A percentile compares a stretch with the other conserved stretches of the same genome.
phyloP scores from a whole-genome alignment of 2,888 invertebrate species.

The Macrosoma leucophasiata region DNA sequence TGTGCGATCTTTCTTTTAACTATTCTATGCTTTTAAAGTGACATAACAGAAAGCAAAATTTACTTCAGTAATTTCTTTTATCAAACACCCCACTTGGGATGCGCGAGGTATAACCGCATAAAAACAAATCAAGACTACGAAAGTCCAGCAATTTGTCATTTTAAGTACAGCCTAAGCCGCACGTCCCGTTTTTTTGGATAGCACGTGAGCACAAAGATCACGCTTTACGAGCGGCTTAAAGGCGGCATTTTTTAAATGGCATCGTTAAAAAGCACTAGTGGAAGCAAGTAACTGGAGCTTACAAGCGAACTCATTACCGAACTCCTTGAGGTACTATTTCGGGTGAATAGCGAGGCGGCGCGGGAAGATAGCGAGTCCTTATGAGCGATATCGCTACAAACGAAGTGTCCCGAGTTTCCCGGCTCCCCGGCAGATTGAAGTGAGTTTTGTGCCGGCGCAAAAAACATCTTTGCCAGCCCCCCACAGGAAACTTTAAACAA shows the following conservation, averaged over 20 bases:
- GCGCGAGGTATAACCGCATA: no score
- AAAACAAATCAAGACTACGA: no score
- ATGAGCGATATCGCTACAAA: constrained; percentile 70
- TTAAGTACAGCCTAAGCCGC: no score
- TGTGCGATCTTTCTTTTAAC: no score
- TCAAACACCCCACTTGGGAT: no score
- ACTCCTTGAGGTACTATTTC: constrained; percentile 72
- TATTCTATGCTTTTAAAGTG: no score
- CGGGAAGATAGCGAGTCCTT: constrained; percentile 60
- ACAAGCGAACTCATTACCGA: constrained; percentile 69
- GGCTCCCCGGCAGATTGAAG: constrained; percentile 29
- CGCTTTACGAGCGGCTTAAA: not conserved
- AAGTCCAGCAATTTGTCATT: no score
- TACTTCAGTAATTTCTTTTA: no score
- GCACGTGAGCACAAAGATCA: constrained; percentile 3
- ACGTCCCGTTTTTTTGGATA: not conserved
- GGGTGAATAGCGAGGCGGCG: constrained; percentile 61
- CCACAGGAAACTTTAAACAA: constrained; percentile 6
- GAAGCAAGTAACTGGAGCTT: constrained; percentile 45
- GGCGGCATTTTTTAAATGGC: constrained; percentile 49
- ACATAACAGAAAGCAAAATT: no score
- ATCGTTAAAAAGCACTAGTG: constrained; percentile 51
- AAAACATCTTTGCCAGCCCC: constrained; percentile 12
- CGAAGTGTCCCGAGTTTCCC: constrained; percentile 48
- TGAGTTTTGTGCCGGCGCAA: constrained; percentile 20